phyloP scores from a whole-genome alignment of 2,797 vertebrate genomes.

The Onychomys leucogaster region DNA sequence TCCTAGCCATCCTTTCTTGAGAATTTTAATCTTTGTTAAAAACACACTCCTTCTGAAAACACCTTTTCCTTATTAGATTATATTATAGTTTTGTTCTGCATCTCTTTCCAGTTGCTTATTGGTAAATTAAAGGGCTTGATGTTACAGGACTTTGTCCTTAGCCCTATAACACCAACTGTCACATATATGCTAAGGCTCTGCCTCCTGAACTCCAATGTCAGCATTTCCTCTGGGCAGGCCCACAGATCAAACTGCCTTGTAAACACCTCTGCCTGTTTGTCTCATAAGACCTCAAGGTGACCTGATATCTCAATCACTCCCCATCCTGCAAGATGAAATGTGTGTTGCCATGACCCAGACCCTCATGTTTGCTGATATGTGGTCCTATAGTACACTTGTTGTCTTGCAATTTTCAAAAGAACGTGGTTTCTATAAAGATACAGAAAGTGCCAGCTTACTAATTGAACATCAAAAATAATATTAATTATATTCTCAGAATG shows the following conservation, averaged over 20 bases:
- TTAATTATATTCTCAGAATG: not conserved
- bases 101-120: slow-evolving; percentile 26
- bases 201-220: not conserved
- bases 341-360: not conserved
- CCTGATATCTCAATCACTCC: not conserved
- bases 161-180: not conserved
- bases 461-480: not conserved
- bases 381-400: not conserved
- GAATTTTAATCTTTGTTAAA: slow-evolving; percentile 27
- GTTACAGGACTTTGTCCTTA: not conserved
- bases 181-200: not conserved
- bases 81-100: not conserved
- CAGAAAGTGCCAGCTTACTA: not conserved
- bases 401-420: not conserved
- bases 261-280: not conserved
- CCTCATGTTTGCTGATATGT: not conserved
- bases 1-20: not conserved
- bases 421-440: not conserved
- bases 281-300: not conserved
- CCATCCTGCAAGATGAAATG: not conserved
- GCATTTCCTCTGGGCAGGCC: not conserved
- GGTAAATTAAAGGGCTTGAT: not conserved
- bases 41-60: not conserved
- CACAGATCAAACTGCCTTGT: not conserved
- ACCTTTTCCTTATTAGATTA: not conserved